phyloP scores from a whole-genome alignment of 2,888 invertebrate species.

The Eudasyphora cyanicolor region DNA sequence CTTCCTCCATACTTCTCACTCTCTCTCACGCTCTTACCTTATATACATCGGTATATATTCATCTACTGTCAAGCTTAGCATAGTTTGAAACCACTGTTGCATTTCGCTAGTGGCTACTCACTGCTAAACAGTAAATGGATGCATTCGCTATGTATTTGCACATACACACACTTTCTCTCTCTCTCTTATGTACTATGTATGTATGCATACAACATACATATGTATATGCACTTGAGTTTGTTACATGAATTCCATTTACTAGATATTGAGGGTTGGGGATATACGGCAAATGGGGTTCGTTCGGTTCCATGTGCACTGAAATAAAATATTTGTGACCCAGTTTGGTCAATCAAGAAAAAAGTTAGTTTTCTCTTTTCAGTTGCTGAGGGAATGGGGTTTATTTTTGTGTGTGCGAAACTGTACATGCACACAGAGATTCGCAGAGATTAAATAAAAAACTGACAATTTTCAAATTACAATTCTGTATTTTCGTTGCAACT shows the following conservation, averaged over 20 bases:
- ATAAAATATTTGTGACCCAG: constrained; percentile 19
- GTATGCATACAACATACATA: background rate
- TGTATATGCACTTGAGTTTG: constrained; percentile 39
- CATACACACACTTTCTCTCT: constrained; percentile 5
- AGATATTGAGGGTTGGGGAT: constrained; percentile 6
- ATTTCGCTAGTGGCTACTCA: background rate
- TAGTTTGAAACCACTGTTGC: background rate
- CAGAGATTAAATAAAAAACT: background rate
- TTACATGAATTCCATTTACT: constrained; percentile 61
- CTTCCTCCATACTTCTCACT: background rate
- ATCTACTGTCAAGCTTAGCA: background rate
- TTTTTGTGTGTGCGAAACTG: constrained; percentile 9
- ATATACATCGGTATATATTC: no score
- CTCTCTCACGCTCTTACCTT: background rate
- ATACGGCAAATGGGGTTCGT: background rate
- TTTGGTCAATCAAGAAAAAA: constrained; percentile 24
- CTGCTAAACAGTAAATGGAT: constrained; percentile 21
- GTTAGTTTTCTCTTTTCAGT: background rate
- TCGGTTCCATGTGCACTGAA: background rate
- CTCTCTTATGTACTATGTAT: background rate
- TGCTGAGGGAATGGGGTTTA: background rate
- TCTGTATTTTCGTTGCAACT: constrained; percentile 29
- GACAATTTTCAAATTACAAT: constrained; percentile 26
- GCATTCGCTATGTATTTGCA: constrained; percentile 15
- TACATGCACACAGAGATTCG: background rate